Percentiles rank a stretch among this genome's conserved stretches.
Evolutionary conservation across 2,888 invertebrate species (phyloP).

Genomic region (Sminthurinus aureus): DNA sequence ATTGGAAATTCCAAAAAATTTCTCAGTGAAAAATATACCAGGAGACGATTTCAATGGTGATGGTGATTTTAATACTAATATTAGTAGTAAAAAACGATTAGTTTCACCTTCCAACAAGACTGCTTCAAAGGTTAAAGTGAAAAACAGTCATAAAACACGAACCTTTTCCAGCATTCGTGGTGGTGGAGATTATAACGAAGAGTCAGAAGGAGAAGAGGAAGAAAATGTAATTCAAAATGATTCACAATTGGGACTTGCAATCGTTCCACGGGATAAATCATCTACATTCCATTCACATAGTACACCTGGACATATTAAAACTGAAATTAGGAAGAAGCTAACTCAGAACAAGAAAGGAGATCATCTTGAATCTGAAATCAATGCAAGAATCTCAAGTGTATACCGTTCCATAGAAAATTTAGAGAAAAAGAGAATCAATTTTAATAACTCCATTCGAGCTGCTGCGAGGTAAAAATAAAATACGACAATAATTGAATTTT

Average conservation of each 20-base stretch:
- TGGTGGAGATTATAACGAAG: not conserved
- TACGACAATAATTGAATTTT: too few species aligned
- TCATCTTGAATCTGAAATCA: slow-evolving; percentile 33
- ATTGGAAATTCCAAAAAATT: not conserved
- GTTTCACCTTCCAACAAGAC: not conserved
- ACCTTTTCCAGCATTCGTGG: not conserved
- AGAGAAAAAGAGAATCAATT: slow-evolving; percentile 31
- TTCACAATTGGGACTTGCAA: not conserved
- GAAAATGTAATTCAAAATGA: not conserved
- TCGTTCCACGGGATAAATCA: not conserved
- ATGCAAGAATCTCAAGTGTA: slow-evolving; percentile 33
- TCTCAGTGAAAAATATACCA: not conserved
- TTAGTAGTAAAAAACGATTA: not conserved
- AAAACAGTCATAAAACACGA: not conserved
- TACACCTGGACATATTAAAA: not conserved
- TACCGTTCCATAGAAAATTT: slow-evolving; percentile 34
- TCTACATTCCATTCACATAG: too few species aligned
- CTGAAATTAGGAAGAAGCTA: not conserved
- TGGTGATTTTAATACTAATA: not conserved
- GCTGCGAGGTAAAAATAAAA: slow-evolving; percentile 1
- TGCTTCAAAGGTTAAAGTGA: not conserved
- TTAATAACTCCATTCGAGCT: slow-evolving; percentile 35
- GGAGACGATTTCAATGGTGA: not conserved
- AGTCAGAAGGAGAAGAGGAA: not conserved
- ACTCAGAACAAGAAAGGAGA: not conserved